phyloP scores from a whole-genome alignment of 2,797 vertebrate genomes.

The Siniperca undulata region DNA sequence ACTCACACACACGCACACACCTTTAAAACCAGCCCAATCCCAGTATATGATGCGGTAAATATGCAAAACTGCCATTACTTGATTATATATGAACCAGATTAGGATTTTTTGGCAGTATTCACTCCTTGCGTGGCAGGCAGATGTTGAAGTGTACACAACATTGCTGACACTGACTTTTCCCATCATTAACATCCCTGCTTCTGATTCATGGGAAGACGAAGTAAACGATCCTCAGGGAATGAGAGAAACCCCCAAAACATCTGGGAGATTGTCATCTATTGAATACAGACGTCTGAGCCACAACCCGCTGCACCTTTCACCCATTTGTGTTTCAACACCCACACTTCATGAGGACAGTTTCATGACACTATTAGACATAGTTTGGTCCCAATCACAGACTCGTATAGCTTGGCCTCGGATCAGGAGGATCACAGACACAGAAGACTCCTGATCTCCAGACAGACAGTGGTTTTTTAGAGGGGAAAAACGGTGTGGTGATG shows the following conservation, averaged over 20 bases:
- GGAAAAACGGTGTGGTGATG: constrained; percentile 15
- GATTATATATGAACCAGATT: background rate
- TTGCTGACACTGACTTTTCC: constrained; percentile 51
- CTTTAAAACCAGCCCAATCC: background rate
- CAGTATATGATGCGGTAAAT: background rate
- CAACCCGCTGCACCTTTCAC: constrained; percentile 27
- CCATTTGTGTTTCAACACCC: constrained; percentile 23
- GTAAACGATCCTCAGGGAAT: constrained; percentile 20
- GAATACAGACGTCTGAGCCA: constrained; percentile 33
- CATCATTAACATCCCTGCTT: constrained; percentile 47
- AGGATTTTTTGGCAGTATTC: background rate
- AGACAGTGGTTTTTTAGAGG: constrained; percentile 37
- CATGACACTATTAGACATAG: background rate
- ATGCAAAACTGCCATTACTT: background rate
- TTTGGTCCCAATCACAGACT: constrained; percentile 8
- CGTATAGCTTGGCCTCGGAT: background rate
- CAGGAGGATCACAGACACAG: constrained; percentile 36
- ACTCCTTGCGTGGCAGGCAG: constrained; percentile 51
- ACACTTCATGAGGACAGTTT: constrained; percentile 15
- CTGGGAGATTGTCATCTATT: constrained; percentile 26
- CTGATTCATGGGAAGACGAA: constrained; percentile 15
- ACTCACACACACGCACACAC: constrained; percentile 11
- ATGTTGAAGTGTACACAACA: constrained; percentile 51
- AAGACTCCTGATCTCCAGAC: constrained; percentile 47
- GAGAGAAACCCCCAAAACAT: constrained; percentile 55